Evolutionary conservation across 1,140 invertebrate species (phyloP).

Genomic region (Drosophila melanogaster): DNA sequence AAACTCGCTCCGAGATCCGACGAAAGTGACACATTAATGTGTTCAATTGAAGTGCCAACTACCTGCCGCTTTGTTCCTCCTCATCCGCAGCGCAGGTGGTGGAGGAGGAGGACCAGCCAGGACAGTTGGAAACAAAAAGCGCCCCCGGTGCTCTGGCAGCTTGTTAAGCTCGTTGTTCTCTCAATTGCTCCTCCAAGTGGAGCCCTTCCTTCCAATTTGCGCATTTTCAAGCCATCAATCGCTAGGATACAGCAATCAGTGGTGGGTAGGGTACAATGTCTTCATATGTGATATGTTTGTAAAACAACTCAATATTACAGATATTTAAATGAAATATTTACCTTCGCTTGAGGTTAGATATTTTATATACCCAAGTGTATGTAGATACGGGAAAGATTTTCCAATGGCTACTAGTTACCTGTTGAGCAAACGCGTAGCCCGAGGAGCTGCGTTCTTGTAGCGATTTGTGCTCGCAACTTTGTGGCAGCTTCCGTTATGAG

Average conservation of each 20-base stretch:
- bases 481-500: slow-evolving; percentile 26
- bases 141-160: slow-evolving; percentile 48
- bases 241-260: background rate
- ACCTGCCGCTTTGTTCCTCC: slow-evolving; percentile 1
- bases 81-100: background rate
- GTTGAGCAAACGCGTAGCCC: slow-evolving; percentile 59
- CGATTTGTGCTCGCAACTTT: slow-evolving; percentile 63
- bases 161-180: slow-evolving; percentile 77
- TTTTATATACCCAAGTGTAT: too few species aligned
- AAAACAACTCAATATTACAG: background rate
- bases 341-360: too few species aligned
- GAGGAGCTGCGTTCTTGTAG: slow-evolving; percentile 35
- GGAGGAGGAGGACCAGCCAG: slow-evolving; percentile 3
- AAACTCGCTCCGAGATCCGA: slow-evolving; percentile 39
- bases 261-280: slow-evolving; percentile 6
- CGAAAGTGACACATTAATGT: slow-evolving; percentile 69
- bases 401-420: slow-evolving; percentile 37
- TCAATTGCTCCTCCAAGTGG: slow-evolving; percentile 67
- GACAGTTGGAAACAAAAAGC: slow-evolving; percentile 29
- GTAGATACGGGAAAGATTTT: background rate
- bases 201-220: slow-evolving; percentile 39
- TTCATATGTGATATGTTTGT: background rate
- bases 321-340: too few species aligned
- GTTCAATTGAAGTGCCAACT: slow-evolving; percentile 53
- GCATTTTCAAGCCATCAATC: slow-evolving; percentile 22